Evolutionary conservation across 2,113 vertebrate species (phyloP).

Genomic region (Paedocypris sp.): DNA sequence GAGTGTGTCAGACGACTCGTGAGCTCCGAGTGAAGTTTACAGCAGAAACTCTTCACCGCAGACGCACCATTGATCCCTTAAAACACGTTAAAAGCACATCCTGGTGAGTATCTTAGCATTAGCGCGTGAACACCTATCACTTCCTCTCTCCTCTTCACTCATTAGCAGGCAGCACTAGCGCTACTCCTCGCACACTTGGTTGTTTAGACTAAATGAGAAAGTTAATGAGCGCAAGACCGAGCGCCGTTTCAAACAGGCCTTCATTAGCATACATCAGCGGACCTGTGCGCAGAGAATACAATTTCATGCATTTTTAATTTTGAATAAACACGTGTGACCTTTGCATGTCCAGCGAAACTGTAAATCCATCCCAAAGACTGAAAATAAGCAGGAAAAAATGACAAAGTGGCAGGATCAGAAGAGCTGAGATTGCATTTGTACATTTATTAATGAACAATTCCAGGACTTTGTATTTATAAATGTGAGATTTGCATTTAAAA

Average conservation of each 20-base stretch:
- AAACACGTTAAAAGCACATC: conserved; percentile 5
- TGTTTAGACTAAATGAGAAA: conserved; percentile 16
- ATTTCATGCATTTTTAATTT: background rate
- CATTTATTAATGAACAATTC: no score
- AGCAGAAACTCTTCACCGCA: background rate
- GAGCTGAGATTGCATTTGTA: no score
- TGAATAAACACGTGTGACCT: background rate
- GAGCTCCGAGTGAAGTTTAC: background rate
- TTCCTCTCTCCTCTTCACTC: background rate
- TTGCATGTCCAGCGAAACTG: no score
- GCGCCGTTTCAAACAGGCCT: background rate
- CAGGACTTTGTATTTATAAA: no score
- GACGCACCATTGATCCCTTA: conserved; percentile 2
- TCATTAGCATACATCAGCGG: background rate
- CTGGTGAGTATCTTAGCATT: conserved; percentile 4
- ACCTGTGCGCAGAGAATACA: background rate
- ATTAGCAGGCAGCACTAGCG: conserved; percentile 2
- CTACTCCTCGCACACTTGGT: background rate
- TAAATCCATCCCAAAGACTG: no score
- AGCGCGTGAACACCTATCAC: background rate
- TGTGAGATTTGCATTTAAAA: no score
- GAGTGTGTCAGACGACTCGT: background rate
- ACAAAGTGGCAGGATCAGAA: no score
- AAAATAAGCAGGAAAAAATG: no score
- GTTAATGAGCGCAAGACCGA: conserved; percentile 3